Percentiles rank a stretch among this genome's conserved stretches.
Conservation (phyloP, 1,140 invertebrate genomes). For the Ips typographus region DNA sequence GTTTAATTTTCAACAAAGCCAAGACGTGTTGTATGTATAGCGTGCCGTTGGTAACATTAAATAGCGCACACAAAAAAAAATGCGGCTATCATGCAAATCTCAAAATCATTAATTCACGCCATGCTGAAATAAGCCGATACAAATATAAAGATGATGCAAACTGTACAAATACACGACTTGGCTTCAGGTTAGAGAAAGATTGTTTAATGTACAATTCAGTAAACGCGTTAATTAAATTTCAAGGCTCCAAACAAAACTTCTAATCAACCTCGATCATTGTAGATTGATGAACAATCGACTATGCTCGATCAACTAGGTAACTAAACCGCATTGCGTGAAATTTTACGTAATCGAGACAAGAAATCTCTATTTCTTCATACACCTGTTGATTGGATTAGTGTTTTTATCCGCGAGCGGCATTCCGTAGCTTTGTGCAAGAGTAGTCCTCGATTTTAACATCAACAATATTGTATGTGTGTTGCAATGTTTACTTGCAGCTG, state of each 20-base stretch:
- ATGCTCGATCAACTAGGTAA: neutral
- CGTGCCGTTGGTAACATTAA: neutral
- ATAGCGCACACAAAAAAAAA: slow-evolving; percentile 4
- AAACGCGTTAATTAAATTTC: slow-evolving; percentile 1
- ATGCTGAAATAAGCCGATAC: slow-evolving; percentile 24
- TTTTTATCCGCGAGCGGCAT: slow-evolving; percentile 2
- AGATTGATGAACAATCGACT: neutral
- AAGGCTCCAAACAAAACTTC: neutral
- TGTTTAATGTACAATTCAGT: slow-evolving; percentile 4
- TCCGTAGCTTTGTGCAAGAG: slow-evolving; percentile 19
- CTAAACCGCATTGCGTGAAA: neutral
- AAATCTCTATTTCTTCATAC: slow-evolving; percentile 16
- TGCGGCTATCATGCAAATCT: slow-evolving; percentile 4
- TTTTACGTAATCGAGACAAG: neutral
- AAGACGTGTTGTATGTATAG: too few relatives aligned
- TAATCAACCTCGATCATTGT: neutral
- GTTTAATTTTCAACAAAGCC: too few relatives aligned
- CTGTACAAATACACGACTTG: slow-evolving; percentile 7
- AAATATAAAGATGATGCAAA: slow-evolving; percentile 27
- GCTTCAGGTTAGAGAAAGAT: slow-evolving; percentile 9
- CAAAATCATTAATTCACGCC: slow-evolving; percentile 12
- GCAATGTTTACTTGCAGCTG: slow-evolving; percentile 25
- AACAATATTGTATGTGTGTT: slow-evolving; percentile 17
- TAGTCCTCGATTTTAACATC: slow-evolving; percentile 23
- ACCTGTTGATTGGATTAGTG: slow-evolving; percentile 23